These are phyloP conservation scores for Tachysurus fulvidraco DNA, from an alignment of 2,113 vertebrate species.

Conservation along the genomic window DNA sequence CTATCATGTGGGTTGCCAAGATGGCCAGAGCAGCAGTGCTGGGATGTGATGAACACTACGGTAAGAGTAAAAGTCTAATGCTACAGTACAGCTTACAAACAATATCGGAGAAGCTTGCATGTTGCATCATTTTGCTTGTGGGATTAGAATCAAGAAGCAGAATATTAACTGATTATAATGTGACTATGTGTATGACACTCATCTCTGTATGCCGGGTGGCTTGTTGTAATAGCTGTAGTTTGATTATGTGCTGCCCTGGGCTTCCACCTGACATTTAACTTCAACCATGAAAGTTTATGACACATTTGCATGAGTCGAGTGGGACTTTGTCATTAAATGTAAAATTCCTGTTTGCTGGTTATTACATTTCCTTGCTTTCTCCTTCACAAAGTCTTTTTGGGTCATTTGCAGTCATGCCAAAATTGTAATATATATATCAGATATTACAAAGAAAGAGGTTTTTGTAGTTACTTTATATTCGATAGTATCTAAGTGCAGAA, in stretches of 20 bases:
- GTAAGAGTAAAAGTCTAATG: slow-evolving; percentile 41
- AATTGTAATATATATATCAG: not conserved
- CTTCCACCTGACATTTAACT: not conserved
- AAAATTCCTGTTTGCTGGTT: not conserved
- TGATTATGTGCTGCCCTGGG: not conserved
- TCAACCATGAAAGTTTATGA: not conserved
- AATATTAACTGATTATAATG: not conserved
- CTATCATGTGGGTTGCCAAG: slow-evolving; percentile 8
- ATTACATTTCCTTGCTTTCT: not conserved
- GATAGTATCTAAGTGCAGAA: not conserved
- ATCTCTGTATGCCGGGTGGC: too few species aligned
- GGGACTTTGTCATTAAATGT: not conserved
- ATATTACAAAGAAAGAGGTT: not conserved
- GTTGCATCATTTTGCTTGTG: not conserved
- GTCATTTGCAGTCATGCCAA: not conserved
- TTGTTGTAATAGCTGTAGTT: not conserved
- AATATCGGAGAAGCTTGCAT: not conserved
- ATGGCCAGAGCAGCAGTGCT: slow-evolving; percentile 16
- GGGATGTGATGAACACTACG: slow-evolving; percentile 24
- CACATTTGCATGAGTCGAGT: not conserved
- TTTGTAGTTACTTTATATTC: not conserved
- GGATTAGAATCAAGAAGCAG: not conserved
- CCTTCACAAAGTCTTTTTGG: not conserved
- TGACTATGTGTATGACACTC: not conserved
- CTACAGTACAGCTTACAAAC: slow-evolving; percentile 9